Conservation (phyloP, 2,113 vertebrate genomes). For the Pantherophis guttatus region DNA sequence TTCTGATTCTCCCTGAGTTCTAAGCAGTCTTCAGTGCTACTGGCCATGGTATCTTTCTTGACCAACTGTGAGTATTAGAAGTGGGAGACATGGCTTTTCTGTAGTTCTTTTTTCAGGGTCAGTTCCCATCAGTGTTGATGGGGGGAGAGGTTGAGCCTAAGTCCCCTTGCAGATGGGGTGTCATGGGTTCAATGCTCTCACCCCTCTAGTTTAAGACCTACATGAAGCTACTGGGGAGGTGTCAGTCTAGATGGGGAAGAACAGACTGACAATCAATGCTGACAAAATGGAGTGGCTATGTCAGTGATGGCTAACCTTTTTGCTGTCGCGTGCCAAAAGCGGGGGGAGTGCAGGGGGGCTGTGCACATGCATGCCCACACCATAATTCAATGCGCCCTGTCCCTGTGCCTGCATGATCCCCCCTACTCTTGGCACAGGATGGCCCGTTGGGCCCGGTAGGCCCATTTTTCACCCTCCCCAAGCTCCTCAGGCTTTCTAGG, state of each 20-base stretch:
- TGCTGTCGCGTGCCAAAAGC: no score
- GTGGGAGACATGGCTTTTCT: not conserved
- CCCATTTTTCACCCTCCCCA: no score
- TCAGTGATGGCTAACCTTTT: no score
- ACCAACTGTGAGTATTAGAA: not conserved
- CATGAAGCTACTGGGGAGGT: not conserved
- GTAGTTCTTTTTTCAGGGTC: not conserved
- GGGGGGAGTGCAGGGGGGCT: no score
- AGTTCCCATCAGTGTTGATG: not conserved
- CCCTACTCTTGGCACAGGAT: no score
- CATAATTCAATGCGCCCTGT: no score
- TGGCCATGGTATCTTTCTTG: not conserved
- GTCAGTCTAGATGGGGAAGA: not conserved
- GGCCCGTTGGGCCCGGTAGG: no score
- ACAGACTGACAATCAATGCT: not conserved
- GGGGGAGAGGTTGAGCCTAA: not conserved
- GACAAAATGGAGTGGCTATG: not conserved
- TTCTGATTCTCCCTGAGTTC: not conserved
- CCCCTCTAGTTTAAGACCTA: not conserved
- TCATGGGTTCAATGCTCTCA: not conserved
- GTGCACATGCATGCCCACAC: no score
- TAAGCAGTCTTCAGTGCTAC: not conserved
- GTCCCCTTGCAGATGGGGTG: not conserved
- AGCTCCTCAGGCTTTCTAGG: no score
- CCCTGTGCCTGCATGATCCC: no score